A percentile compares a stretch with the other conserved stretches of the same genome.
Evolutionary conservation across 2,797 vertebrate species (phyloP).

Genomic region (Scolopax bukidnonensis): DNA sequence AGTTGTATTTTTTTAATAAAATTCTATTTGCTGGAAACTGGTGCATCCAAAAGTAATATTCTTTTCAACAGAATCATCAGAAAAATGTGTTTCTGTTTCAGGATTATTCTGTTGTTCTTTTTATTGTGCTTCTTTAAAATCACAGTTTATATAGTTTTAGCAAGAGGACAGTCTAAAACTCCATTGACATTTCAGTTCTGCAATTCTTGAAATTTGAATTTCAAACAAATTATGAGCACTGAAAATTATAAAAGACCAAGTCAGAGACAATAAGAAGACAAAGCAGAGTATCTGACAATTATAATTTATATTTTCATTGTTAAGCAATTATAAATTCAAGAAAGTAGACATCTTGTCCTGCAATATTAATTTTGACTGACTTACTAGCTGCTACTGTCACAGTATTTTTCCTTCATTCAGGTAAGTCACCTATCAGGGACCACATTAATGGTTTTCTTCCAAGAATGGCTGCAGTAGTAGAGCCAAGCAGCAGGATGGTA

Average conservation of each 20-base stretch:
- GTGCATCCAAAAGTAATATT: not conserved
- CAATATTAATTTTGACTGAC: conserved; percentile 68
- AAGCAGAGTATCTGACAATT: conserved; percentile 44
- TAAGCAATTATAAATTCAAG: conserved; percentile 67
- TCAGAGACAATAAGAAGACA: not conserved
- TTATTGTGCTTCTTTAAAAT: not conserved
- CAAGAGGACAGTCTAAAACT: not conserved
- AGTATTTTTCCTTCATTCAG: conserved; percentile 68
- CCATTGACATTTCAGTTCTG: not conserved
- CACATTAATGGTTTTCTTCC: conserved; percentile 4
- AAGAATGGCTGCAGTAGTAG: not conserved
- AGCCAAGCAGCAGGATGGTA: not conserved
- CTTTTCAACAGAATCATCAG: not conserved
- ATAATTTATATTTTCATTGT: conserved; percentile 24
- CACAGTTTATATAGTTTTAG: not conserved
- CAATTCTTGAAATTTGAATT: not conserved
- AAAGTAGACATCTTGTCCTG: conserved; percentile 49
- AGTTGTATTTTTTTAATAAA: rapidly evolving
- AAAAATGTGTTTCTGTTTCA: not conserved
- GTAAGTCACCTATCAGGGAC: conserved; percentile 60
- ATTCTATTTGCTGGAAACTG: not conserved
- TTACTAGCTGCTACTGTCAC: conserved; percentile 69
- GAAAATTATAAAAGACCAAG: not conserved
- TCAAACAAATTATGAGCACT: not conserved
- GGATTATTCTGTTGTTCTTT: not conserved